Conservation (phyloP, 2,888 invertebrate species). For the Latrodectus elegans region DNA sequence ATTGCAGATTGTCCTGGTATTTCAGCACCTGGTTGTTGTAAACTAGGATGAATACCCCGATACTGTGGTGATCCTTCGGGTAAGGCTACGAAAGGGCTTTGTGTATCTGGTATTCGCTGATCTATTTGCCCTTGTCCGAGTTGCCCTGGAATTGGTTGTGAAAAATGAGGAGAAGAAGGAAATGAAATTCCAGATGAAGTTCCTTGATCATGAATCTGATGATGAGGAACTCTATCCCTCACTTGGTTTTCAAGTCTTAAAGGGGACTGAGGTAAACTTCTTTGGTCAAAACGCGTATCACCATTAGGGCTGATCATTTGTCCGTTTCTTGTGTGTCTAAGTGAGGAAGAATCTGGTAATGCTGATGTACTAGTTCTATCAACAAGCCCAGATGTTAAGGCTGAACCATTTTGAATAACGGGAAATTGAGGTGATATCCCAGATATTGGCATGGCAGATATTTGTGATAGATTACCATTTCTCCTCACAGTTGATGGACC, state of each 20-base stretch:
- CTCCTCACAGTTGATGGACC: neutral
- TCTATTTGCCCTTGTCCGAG: neutral
- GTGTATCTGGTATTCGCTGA: neutral
- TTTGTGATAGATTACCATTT: neutral
- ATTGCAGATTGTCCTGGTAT: neutral
- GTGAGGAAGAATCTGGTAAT: neutral
- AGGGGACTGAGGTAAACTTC: neutral
- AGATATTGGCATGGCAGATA: neutral
- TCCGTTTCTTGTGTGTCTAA: neutral
- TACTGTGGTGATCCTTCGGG: neutral
- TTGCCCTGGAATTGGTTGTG: neutral
- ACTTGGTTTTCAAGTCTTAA: neutral
- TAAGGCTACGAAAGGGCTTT: neutral
- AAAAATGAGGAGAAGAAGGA: neutral
- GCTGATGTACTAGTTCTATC: neutral
- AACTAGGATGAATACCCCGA: neutral
- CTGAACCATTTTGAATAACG: neutral
- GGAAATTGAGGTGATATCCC: neutral
- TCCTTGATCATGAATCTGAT: neutral
- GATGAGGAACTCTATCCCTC: neutral
- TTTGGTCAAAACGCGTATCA: too few species aligned
- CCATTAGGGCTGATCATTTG: neutral
- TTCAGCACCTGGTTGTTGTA: neutral
- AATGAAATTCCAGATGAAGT: neutral
- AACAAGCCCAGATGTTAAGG: neutral